A percentile compares a stretch with the other conserved stretches of the same genome.
These are phyloP conservation scores for Odontesthes bonariensis DNA, from an alignment of 2,113 vertebrate species.

Conservation along the genomic window DNA sequence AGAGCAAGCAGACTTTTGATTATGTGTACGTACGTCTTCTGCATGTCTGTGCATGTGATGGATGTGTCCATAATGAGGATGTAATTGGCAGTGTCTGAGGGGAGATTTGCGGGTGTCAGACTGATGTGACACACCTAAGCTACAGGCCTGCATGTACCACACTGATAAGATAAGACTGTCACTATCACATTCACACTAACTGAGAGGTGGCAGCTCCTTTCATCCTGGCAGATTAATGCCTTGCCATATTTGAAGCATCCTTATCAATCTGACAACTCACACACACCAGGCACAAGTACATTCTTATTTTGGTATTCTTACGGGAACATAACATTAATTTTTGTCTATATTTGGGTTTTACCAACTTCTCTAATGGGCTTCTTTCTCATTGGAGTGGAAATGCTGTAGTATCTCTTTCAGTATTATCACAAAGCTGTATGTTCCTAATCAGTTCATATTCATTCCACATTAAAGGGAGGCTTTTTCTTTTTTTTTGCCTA, in stretches of 20 bases:
- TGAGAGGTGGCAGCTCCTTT: constrained; percentile 51
- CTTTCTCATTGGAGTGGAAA: not conserved
- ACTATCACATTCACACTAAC: constrained; percentile 34
- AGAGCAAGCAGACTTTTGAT: not conserved
- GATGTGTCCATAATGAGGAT: constrained; percentile 4
- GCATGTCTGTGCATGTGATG: not conserved
- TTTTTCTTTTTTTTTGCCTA: not conserved
- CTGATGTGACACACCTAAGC: constrained; percentile 32
- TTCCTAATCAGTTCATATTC: not conserved
- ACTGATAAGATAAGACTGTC: constrained; percentile 63
- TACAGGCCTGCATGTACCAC: constrained; percentile 33
- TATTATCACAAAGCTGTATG: not conserved
- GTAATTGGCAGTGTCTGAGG: constrained; percentile 33
- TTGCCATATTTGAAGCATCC: constrained; percentile 24
- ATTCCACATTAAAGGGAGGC: not conserved
- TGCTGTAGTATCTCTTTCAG: not conserved
- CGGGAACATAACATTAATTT: not conserved
- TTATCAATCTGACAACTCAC: constrained; percentile 34
- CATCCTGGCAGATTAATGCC: constrained; percentile 30
- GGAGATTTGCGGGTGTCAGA: constrained; percentile 50
- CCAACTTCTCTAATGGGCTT: not conserved
- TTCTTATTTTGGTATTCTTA: not conserved
- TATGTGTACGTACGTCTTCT: not conserved
- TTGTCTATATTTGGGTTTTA: not conserved
- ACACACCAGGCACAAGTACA: not conserved